Conservation (phyloP, 2,888 invertebrate genomes). For the Epiblema foenella region DNA sequence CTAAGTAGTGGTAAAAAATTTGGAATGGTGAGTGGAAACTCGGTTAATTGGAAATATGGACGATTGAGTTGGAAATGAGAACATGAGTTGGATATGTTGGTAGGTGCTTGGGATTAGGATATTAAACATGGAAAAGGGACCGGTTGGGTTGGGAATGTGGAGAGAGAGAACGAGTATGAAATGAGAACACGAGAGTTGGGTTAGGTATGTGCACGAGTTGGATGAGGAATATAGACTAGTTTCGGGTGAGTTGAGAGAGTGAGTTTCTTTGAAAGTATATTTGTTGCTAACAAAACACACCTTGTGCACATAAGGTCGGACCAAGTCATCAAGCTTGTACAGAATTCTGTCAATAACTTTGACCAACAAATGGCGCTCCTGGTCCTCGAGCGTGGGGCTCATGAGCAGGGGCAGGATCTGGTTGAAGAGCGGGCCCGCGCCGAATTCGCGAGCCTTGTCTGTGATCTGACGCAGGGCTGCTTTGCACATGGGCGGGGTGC, state of each 20-base stretch:
- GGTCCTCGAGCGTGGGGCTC: constrained; percentile 99
- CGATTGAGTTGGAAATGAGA: neutral
- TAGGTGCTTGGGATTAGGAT: no score
- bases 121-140: no score
- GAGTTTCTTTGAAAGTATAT: no score
- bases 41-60: neutral
- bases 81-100: neutral
- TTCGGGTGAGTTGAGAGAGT: no score
- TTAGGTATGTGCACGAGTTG: no score
- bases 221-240: no score
- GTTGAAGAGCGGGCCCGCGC: constrained; percentile 99
- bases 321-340: constrained; percentile 99
- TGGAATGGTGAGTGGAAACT: no score
- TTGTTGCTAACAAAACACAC: constrained; percentile 59
- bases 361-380: constrained; percentile 98
- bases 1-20: neutral
- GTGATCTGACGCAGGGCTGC: constrained; percentile 98
- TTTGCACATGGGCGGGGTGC: constrained; percentile 99
- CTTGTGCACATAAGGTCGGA: constrained; percentile 99
- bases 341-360: constrained; percentile 99
- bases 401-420: constrained; percentile 99
- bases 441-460: constrained; percentile 99
- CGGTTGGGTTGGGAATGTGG: no score
- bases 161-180: no score
- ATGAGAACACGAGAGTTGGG: no score